phyloP scores from a whole-genome alignment of 2,888 invertebrate species.

The Lumbricus terrestris region DNA sequence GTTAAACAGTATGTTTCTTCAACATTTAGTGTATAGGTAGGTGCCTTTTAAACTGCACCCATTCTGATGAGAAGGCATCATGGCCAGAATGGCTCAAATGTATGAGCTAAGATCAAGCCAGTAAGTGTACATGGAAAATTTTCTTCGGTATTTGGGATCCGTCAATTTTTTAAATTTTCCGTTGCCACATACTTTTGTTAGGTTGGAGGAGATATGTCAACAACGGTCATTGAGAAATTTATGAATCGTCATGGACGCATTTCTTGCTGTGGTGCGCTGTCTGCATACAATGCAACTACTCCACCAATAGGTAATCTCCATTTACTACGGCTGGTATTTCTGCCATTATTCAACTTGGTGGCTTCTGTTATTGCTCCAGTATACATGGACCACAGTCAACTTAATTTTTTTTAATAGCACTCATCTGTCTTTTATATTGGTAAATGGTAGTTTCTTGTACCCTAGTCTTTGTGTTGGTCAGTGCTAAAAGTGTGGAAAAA shows the following conservation, averaged over 20 bases:
- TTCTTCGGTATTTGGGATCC: constrained; percentile 59
- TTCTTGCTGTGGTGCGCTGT: constrained; percentile 68
- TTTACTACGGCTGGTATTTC: background rate
- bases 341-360: background rate
- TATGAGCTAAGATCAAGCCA: background rate
- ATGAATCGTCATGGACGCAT: constrained; percentile 69
- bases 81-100: background rate
- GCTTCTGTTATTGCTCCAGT: background rate
- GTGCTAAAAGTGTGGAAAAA: no score
- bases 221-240: constrained; percentile 63
- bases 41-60: background rate
- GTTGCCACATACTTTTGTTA: constrained; percentile 48
- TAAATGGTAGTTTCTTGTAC: background rate
- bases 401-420: background rate
- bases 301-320: constrained; percentile 25
- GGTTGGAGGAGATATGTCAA: constrained; percentile 72
- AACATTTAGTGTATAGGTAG: background rate
- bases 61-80: background rate
- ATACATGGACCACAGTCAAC: background rate
- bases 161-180: background rate
- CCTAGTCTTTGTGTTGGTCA: no score
- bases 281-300: constrained; percentile 65
- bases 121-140: background rate
- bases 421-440: background rate
- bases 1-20: no score